phyloP scores from a whole-genome alignment of 2,888 invertebrate genomes.

The Noctua janthe region DNA sequence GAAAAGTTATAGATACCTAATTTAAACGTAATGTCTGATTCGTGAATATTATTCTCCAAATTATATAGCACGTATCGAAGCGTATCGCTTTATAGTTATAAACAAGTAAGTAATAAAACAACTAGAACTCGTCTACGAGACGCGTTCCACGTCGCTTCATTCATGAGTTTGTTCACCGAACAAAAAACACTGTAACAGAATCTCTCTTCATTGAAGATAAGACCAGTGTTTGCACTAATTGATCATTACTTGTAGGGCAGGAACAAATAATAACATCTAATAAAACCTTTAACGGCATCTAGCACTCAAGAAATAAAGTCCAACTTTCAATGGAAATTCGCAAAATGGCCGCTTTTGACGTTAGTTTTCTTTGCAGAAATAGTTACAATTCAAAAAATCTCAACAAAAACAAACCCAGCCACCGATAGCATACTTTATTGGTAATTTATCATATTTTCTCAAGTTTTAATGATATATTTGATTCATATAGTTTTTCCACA shows the following conservation, averaged over 20 bases:
- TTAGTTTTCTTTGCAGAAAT: conserved; percentile 47
- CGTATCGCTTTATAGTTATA: conserved; percentile 30
- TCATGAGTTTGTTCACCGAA: conserved; percentile 72
- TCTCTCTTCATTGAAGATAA: conserved; percentile 78
- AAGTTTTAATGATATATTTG: conserved; percentile 81
- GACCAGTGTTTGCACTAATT: conserved; percentile 81
- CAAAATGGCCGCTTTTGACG: conserved; percentile 29
- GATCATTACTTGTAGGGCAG: conserved; percentile 73
- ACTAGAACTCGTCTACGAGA: conserved; percentile 52
- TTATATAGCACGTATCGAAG: conserved; percentile 18
- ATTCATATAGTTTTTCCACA: conserved; percentile 76
- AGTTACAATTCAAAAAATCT: conserved; percentile 77
- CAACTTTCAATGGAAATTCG: conserved; percentile 47
- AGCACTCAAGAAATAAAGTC: conserved; percentile 51
- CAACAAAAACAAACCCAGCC: conserved; percentile 74
- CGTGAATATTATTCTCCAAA: background rate
- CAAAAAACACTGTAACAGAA: conserved; percentile 70
- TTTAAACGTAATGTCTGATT: background rate
- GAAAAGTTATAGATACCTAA: background rate
- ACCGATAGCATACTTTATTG: conserved; percentile 74
- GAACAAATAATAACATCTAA: conserved; percentile 40
- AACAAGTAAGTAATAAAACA: conserved; percentile 37
- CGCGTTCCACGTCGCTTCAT: conserved; percentile 71
- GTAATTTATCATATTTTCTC: conserved; percentile 83
- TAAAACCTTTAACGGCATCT: conserved; percentile 36